Percentiles rank a stretch among this genome's conserved stretches.
These are phyloP conservation scores for Phylloscopus collybita DNA, from an alignment of 2,797 vertebrate species.

Conservation along the genomic window DNA sequence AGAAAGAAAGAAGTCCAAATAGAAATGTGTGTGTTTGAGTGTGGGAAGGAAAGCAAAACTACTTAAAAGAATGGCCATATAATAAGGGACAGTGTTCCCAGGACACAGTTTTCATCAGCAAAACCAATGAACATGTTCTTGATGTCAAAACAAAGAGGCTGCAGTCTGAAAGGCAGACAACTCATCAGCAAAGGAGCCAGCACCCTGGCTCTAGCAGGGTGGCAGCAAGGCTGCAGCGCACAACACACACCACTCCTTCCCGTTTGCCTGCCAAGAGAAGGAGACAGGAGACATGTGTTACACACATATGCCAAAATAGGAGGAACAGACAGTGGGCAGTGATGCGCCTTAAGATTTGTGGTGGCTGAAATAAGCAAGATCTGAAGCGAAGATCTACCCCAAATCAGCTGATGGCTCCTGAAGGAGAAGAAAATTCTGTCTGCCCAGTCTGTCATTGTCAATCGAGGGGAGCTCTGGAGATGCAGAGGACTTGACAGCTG, in stretches of 20 bases:
- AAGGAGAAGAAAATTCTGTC: not conserved
- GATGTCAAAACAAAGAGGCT: not conserved
- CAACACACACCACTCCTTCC: rapidly evolving
- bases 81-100: not conserved
- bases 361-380: not conserved
- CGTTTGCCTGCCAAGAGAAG: not conserved
- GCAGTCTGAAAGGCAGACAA: not conserved
- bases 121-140: not conserved
- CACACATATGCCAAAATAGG: not conserved
- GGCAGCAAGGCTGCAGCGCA: not conserved
- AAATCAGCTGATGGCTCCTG: not conserved
- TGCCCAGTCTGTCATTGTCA: not conserved
- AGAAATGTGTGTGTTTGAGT: not conserved
- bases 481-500: not conserved
- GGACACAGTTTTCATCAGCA: not conserved
- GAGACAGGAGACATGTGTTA: not conserved
- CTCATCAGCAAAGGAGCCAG: not conserved
- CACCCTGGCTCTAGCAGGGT: not conserved
- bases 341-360: not conserved
- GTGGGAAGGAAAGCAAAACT: not conserved
- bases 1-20: not conserved
- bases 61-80: not conserved
- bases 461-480: not conserved
- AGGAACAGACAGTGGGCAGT: not conserved
- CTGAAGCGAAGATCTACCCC: not conserved